Evolutionary conservation across 2,797 vertebrate species (phyloP), one percentile per base, ranked within the genome.

Genomic region (Lemur catta): DNA sequence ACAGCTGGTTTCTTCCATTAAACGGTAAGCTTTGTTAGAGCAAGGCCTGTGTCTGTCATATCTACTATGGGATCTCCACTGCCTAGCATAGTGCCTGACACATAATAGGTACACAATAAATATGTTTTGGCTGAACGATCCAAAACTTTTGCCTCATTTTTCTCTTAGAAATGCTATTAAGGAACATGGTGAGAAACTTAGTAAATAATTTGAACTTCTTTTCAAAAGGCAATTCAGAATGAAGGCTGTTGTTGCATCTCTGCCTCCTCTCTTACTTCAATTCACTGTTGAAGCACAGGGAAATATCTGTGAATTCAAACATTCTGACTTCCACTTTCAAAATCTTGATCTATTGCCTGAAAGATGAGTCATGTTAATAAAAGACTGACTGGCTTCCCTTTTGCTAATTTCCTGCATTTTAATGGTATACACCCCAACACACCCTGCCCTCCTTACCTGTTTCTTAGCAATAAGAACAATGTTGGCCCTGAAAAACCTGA

Each of bases 401-500:
- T 95, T 57, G 26, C n/a, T 86, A 88, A 85, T 80, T 87, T 76
- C 71, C 97, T 43, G 11, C 55, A 30, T 67, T 79, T 91, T 94
- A 14, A 84, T 63, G 38, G 14, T 57, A 80, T 96, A 92, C 82
- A 84, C 72, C n/a, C 35, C 41, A 95, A 88, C 20, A 91, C 72
- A 87, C 63, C 55, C 48, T 96, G 48, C 84, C 35, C 2, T 92
- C 57, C 57, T 97, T 91, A 89, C 59, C 33, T 84, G 48, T 95
- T 96, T 96, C 96, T 95, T 98, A 96, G 94, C 93, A 98, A 96
- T 81, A 84, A 76, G 80, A 96, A 89, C 28, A 38, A 96, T 89
- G 52, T 46, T 96, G 95, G 52, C 82, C 84, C 59, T 74, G 35
- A 79, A 61, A 96, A 61, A 91, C 75, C 55, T 97, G 61, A 89